Evolutionary conservation across 2,888 invertebrate genomes (phyloP).

Genomic region (Drosophila nigricruria): DNA sequence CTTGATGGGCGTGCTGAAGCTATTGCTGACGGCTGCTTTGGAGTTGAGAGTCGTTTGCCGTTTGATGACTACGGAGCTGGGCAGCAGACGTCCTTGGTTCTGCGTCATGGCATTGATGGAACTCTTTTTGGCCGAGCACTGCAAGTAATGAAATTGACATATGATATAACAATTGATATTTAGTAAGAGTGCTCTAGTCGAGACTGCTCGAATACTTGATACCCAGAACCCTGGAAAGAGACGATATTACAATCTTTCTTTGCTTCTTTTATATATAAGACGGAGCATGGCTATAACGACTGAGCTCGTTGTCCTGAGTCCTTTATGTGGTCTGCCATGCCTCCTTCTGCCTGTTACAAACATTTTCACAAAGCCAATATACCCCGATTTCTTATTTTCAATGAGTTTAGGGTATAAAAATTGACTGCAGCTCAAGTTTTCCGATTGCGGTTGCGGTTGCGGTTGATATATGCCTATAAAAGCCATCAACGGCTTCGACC

Average conservation of each 20-base stretch:
- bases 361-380: background rate
- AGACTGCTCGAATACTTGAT: background rate
- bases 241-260: too few species aligned
- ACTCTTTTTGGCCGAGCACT: background rate
- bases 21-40: background rate
- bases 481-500: background rate
- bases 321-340: background rate
- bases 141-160: background rate
- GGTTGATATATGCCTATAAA: conserved; percentile 7
- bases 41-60: background rate
- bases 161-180: background rate
- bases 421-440: background rate
- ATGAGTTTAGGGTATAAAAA: background rate
- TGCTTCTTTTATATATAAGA: too few species aligned
- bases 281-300: background rate
- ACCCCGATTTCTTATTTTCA: background rate
- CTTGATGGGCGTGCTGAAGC: background rate
- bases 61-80: conserved; percentile 21
- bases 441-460: conserved; percentile 6
- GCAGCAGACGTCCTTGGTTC: conserved; percentile 4
- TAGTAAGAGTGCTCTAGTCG: background rate
- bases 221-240: background rate
- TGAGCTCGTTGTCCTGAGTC: background rate
- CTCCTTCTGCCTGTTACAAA: background rate
- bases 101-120: background rate